A percentile compares a stretch with the other conserved stretches of the same genome.
Evolutionary conservation across 2,888 invertebrate genomes (phyloP).

Genomic region (Rhagonycha fulva): DNA sequence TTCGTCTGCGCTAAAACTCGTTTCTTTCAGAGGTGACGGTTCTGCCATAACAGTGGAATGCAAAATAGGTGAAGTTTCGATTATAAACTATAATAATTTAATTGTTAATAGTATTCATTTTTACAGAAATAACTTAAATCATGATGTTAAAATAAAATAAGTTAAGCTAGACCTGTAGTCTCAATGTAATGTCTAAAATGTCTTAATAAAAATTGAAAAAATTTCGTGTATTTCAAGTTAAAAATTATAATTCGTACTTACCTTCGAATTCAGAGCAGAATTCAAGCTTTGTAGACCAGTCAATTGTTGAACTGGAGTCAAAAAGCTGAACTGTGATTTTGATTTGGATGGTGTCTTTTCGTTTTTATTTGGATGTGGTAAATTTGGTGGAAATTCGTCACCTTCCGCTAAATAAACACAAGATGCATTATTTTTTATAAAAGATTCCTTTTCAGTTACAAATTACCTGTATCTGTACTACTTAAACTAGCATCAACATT

Average conservation of each 20-base stretch:
- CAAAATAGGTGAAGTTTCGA: conserved; percentile 39
- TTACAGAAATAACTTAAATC: conserved; percentile 19
- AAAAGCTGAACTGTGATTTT: conserved; percentile 50
- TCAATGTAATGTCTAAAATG: too few species aligned
- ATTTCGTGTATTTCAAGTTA: neutral
- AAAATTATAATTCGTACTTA: conserved; percentile 27
- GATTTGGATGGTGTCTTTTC: conserved; percentile 40
- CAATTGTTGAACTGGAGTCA: conserved; percentile 57
- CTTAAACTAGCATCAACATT: neutral
- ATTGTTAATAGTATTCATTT: neutral
- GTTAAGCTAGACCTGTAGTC: too few species aligned
- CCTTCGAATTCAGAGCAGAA: conserved; percentile 49
- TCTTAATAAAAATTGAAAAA: too few species aligned
- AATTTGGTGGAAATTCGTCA: conserved; percentile 45
- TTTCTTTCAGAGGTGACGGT: conserved; percentile 43
- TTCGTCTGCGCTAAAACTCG: conserved; percentile 38
- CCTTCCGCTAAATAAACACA: conserved; percentile 35
- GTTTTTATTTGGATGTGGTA: conserved; percentile 35
- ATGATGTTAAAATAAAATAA: neutral
- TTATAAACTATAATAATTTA: conserved; percentile 29
- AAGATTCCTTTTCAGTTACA: neutral
- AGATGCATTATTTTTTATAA: neutral
- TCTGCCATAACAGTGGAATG: conserved; percentile 37
- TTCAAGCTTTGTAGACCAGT: conserved; percentile 52
- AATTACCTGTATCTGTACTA: neutral